Conservation (phyloP, 2,113 vertebrate genomes). For the Lepisosteus oculatus region DNA sequence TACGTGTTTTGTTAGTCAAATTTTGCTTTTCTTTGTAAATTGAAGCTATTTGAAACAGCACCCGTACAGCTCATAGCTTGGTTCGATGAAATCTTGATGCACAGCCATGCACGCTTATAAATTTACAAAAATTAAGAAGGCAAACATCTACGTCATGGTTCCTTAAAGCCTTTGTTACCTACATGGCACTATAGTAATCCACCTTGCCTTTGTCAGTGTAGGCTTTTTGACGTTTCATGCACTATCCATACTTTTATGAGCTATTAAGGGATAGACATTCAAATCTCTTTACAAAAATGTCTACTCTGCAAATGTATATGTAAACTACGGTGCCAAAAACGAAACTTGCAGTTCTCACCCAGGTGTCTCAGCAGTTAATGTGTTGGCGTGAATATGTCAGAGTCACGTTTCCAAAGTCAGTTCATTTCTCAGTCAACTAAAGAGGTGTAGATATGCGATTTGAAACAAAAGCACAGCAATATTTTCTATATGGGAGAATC, state of each 20-base stretch:
- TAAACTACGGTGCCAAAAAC: too few species aligned
- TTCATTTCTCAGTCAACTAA: too few species aligned
- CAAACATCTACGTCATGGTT: slow-evolving; percentile 12
- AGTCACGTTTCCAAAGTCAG: too few species aligned
- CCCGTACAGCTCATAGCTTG: background rate
- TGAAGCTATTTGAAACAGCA: too few species aligned
- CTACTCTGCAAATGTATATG: too few species aligned
- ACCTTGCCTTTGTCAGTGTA: slow-evolving; percentile 3
- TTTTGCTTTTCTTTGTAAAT: too few species aligned
- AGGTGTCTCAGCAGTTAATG: too few species aligned
- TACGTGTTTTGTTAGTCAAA: too few species aligned
- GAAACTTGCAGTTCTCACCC: too few species aligned
- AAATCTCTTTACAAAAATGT: background rate
- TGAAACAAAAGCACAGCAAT: too few species aligned
- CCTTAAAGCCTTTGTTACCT: slow-evolving; percentile 16
- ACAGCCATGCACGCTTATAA: background rate
- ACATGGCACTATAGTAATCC: background rate
- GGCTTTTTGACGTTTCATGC: background rate
- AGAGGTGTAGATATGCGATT: too few species aligned
- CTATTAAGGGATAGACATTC: background rate
- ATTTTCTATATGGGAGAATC: background rate
- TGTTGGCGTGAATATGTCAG: too few species aligned
- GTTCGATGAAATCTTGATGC: background rate
- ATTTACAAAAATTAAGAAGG: slow-evolving; percentile 16
- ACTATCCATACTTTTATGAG: slow-evolving; percentile 9